Percentiles rank a stretch among this genome's conserved stretches.
These are phyloP conservation scores for Mus caroli DNA, from an alignment of 2,797 vertebrate species.

Conservation along the genomic window DNA sequence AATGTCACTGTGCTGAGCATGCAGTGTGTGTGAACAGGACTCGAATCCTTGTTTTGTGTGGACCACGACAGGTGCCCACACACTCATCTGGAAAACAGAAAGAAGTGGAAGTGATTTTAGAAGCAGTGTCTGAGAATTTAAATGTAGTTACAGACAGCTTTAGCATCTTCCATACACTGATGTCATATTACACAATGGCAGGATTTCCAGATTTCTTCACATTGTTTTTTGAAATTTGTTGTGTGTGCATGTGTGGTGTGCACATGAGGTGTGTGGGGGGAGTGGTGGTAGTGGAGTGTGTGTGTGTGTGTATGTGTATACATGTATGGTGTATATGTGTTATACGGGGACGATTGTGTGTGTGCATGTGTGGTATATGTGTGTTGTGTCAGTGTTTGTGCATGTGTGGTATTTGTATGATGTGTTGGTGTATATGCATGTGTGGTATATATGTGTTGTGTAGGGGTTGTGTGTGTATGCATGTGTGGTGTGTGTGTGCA, in stretches of 20 bases:
- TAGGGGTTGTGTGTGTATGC: neutral
- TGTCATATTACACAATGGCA: neutral
- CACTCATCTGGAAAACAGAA: neutral
- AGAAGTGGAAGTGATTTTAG: neutral
- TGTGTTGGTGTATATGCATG: neutral
- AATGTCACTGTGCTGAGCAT: neutral
- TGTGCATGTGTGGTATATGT: neutral
- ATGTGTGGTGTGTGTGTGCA: neutral
- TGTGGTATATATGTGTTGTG: too few species aligned
- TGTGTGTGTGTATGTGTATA: neutral
- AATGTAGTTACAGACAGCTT: neutral
- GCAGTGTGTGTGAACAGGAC: too few species aligned
- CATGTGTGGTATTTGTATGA: neutral
- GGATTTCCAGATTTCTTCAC: neutral
- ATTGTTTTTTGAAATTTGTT: neutral
- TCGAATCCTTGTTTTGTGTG: neutral
- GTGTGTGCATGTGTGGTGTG: neutral
- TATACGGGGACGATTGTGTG: too few species aligned
- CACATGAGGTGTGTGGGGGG: neutral
- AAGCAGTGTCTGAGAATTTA: conserved; percentile 7
- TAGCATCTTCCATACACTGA: neutral
- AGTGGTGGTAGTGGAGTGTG: too few species aligned
- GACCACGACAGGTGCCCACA: neutral
- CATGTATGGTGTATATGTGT: neutral
- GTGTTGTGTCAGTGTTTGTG: neutral